Conservation (phyloP, 2,797 vertebrate genomes). For the Pangasius djambal region DNA sequence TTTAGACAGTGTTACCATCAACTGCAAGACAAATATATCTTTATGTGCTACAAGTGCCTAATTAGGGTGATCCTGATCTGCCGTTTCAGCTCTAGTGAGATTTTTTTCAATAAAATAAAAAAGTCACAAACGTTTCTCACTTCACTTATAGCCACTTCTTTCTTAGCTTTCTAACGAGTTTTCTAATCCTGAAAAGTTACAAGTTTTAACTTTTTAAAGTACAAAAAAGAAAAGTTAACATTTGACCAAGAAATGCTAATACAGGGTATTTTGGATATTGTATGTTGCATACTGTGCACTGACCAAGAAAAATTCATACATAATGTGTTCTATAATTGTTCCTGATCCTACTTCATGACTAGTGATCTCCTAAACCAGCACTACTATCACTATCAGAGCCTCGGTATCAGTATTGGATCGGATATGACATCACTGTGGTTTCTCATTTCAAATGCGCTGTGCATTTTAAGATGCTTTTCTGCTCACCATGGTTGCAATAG, state of each 20-base stretch:
- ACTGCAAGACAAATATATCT: neutral
- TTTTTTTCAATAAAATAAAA: neutral
- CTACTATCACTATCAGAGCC: neutral
- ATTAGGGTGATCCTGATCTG: neutral
- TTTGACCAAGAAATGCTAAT: neutral
- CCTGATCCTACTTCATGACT: neutral
- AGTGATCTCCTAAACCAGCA: neutral
- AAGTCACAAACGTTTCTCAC: neutral
- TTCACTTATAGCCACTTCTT: neutral
- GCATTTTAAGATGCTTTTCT: neutral
- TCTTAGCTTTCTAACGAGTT: neutral
- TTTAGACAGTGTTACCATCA: neutral
- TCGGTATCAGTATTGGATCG: neutral
- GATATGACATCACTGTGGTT: neutral
- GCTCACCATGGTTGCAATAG: too few species aligned
- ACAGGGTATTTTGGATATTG: neutral
- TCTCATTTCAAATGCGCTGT: neutral
- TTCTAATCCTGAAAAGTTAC: too few species aligned
- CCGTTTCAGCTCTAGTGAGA: too few species aligned
- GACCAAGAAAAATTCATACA: neutral
- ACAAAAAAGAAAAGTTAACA: neutral
- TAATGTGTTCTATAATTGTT: neutral
- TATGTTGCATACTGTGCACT: neutral
- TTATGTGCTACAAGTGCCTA: neutral
- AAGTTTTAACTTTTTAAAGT: neutral